Conservation (phyloP, 2,888 invertebrate species). For the Ecliptopera silaceata region DNA sequence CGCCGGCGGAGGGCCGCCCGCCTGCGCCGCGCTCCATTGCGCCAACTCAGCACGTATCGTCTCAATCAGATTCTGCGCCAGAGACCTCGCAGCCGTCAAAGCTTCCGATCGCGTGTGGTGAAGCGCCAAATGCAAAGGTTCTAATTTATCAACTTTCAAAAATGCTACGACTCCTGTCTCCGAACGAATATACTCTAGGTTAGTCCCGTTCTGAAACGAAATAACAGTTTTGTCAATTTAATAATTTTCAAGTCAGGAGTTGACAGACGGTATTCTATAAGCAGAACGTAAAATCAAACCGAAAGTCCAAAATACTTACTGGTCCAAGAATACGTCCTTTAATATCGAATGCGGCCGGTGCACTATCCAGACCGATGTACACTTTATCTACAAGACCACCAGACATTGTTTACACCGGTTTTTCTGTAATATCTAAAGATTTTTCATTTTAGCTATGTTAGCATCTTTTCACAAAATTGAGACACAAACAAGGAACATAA, state of each 20-base stretch:
- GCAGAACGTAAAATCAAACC: conserved; percentile 13
- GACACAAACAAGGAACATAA: too few relatives aligned
- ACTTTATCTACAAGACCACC: conserved; percentile 86
- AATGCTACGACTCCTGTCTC: conserved; percentile 91
- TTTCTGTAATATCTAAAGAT: conserved; percentile 31
- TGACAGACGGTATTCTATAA: too few relatives aligned
- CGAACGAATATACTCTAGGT: conserved; percentile 89
- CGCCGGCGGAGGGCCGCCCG: conserved; percentile 71
- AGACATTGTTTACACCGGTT: conserved; percentile 61
- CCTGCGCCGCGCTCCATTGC: conserved; percentile 64
- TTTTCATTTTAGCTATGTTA: conserved; percentile 47
- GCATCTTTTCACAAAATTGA: conserved; percentile 62
- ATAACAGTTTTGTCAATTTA: too few relatives aligned
- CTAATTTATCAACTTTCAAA: conserved; percentile 86
- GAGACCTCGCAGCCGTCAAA: conserved; percentile 86
- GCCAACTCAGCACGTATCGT: conserved; percentile 86
- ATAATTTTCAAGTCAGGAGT: background rate
- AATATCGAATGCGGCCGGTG: conserved; percentile 89
- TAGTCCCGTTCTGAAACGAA: conserved; percentile 85
- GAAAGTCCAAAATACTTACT: conserved; percentile 53
- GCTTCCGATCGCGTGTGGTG: conserved; percentile 89
- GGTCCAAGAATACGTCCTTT: conserved; percentile 88
- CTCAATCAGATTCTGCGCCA: conserved; percentile 90
- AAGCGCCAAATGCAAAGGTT: conserved; percentile 89
- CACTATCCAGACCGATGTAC: conserved; percentile 89